These are phyloP conservation scores for Coptodon rendalli DNA, from an alignment of 2,113 vertebrate genomes.

Conservation along the genomic window DNA sequence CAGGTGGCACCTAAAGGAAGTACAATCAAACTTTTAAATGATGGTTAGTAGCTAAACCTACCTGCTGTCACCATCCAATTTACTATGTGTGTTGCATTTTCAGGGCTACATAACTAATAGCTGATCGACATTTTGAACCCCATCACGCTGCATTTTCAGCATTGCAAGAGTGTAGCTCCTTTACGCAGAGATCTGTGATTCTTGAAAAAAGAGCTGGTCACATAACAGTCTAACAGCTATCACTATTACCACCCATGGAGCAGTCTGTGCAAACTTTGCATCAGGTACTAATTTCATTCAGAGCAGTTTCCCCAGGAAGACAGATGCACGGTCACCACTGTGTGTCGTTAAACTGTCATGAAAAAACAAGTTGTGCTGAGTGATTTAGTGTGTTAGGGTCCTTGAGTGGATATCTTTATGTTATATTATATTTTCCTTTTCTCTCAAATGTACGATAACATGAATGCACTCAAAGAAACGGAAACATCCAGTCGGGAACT, in stretches of 20 bases:
- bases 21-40: background rate
- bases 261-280: background rate
- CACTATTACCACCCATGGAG: constrained; percentile 1
- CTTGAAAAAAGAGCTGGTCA: background rate
- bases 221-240: background rate
- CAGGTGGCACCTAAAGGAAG: background rate
- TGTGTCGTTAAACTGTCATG: constrained; percentile 2
- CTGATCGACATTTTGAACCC: background rate
- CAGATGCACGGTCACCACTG: background rate
- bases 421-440: background rate
- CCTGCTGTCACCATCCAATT: background rate
- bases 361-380: background rate
- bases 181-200: background rate
- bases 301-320: background rate
- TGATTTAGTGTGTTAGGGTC: background rate
- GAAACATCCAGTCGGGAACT: background rate
- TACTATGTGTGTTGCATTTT: background rate
- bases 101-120: background rate
- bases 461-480: background rate
- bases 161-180: background rate
- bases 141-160: background rate
- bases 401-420: background rate
- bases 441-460: background rate
- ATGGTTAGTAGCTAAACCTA: background rate
- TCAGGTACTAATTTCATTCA: background rate